Percentiles rank a stretch among this genome's conserved stretches.
phyloP scores from a whole-genome alignment of 2,888 invertebrate genomes.

The Matsumyia berberina region DNA sequence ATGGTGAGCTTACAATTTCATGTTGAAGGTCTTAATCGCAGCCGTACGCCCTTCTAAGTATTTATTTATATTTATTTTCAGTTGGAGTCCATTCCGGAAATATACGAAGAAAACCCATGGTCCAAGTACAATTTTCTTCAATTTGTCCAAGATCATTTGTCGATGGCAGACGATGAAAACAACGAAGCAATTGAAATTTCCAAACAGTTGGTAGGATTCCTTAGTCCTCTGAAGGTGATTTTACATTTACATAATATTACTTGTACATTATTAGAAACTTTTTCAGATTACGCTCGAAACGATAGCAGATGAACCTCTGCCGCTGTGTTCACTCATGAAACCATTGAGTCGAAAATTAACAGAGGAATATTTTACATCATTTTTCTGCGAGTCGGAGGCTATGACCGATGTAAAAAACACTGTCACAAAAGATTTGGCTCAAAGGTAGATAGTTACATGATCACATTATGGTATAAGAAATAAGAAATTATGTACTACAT shows the following conservation, averaged over 20 bases:
- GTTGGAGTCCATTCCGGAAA: constrained; percentile 70
- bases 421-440: constrained; percentile 76
- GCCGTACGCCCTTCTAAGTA: no score
- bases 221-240: constrained; percentile 79
- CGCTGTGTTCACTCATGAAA: constrained; percentile 79
- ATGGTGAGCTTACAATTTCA: constrained; percentile 45
- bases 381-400: constrained; percentile 71
- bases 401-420: constrained; percentile 76
- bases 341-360: constrained; percentile 79
- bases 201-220: constrained; percentile 75
- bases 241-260: not conserved
- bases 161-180: constrained; percentile 67
- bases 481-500: no score
- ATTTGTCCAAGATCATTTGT: constrained; percentile 76
- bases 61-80: constrained; percentile 41
- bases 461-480: not conserved
- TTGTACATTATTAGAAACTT: not conserved
- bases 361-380: constrained; percentile 78
- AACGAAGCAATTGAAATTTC: constrained; percentile 73
- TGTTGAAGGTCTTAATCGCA: no score
- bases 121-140: constrained; percentile 78
- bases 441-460: constrained; percentile 72
- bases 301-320: constrained; percentile 78
- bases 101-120: constrained; percentile 77
- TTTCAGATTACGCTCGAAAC: constrained; percentile 79